These are phyloP conservation scores for Melipona bicolor DNA, from an alignment of 2,888 invertebrate species.

Conservation along the genomic window DNA sequence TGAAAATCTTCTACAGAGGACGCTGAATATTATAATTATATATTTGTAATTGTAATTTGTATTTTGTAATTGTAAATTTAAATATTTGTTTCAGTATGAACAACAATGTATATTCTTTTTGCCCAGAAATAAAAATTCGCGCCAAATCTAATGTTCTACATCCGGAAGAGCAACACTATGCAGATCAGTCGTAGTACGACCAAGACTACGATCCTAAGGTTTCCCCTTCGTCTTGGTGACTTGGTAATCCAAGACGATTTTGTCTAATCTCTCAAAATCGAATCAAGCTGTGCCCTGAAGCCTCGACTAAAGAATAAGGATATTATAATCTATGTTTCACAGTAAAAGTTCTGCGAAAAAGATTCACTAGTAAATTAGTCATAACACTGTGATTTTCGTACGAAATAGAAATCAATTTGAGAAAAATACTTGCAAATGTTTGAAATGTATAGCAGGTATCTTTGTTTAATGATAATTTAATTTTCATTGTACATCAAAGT, in stretches of 20 bases:
- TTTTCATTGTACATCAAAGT: no score
- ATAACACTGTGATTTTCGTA: background rate
- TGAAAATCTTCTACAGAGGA: no score
- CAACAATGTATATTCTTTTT: background rate
- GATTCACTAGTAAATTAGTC: background rate
- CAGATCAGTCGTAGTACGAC: conserved; percentile 72
- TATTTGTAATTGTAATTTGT: no score
- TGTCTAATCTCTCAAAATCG: conserved; percentile 71
- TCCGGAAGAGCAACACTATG: conserved; percentile 62
- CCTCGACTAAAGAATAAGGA: conserved; percentile 56
- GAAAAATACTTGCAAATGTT: background rate
- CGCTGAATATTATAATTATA: no score
- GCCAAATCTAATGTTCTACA: conserved; percentile 43
- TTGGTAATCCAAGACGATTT: conserved; percentile 78
- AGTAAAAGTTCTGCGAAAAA: background rate
- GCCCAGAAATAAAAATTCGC: background rate
- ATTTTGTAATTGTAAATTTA: background rate
- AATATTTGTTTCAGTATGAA: background rate
- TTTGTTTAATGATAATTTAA: background rate
- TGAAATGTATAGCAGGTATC: no score
- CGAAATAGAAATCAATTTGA: background rate
- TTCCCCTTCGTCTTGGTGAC: conserved; percentile 79
- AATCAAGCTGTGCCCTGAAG: conserved; percentile 67
- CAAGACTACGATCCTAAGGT: conserved; percentile 81
- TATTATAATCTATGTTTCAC: conserved; percentile 39